Evolutionary conservation across 2,888 invertebrate species (phyloP), one percentile per base, ranked within the genome.

Genomic region (Drosophila aldrichi): DNA sequence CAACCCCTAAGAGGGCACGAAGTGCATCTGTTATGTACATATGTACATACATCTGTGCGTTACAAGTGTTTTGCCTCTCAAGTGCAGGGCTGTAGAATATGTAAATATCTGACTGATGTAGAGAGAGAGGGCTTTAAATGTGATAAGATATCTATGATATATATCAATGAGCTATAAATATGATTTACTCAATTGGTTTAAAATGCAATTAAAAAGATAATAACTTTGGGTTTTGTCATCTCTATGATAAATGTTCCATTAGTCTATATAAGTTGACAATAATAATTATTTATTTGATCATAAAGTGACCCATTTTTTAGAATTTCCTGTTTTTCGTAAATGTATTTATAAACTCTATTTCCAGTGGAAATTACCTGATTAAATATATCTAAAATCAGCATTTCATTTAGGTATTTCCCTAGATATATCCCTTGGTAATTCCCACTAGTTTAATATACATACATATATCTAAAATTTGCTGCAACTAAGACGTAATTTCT

Each of bases 21-120:
- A 46, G 49, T 77, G 81, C 77, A 77, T 80, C 77, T 80, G 77
- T 76, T 44, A 54, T 25, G 7, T 25, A 6, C 25, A n/a, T n/a
- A n/a, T n/a, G 22, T 22, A 22, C 22, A 6, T 57, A 60, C 76
- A 79, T 59, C 76, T 79, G 71, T 52, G 61, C 40, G 41, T 59
- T 59, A 44, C 77, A 77, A 77, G 77, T 80, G 77, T 55, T 36
- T 36, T 36, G 32, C 62, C 18, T 57, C 38, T 70, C 70, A 75
- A 76, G 76, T 75, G 58, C 58, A 51, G 59, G n/a, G 51, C 59
- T 38, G 18, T 32, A 43, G 36, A 18, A 6, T 49, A 32, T 49
- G 46, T 46, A 25, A 9, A 43, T 43, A 40, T 40, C n/a, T 20
- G 14, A 3, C 36, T 36, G 51, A 38, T 41, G 2, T 18, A 6